Evolutionary conservation across 2,113 vertebrate species (phyloP).

Genomic region (Tylochromis polylepis): DNA sequence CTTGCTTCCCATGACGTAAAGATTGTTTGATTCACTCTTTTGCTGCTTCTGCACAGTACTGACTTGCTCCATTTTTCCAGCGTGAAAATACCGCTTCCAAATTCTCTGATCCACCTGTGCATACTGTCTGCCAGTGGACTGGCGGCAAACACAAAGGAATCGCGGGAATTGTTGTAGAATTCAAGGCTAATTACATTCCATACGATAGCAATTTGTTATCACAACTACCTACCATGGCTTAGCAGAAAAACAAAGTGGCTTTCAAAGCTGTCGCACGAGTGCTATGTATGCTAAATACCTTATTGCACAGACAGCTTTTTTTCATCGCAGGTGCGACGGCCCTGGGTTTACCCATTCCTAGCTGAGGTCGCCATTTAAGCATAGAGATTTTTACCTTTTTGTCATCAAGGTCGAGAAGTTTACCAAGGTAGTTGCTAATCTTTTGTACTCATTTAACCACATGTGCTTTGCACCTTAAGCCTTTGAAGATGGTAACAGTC

Average conservation of each 20-base stretch:
- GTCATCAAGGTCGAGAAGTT: background rate
- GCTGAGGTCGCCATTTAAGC: background rate
- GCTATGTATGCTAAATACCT: fast-evolving
- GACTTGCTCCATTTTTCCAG: background rate
- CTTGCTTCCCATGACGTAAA: background rate
- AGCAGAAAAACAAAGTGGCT: background rate
- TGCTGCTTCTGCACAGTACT: background rate
- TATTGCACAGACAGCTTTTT: background rate
- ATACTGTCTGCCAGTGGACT: fast-evolving
- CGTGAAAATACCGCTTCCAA: too few relatives aligned
- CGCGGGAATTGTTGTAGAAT: background rate
- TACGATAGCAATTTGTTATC: too few relatives aligned
- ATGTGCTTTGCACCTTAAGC: background rate
- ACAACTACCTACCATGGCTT: background rate
- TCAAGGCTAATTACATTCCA: background rate
- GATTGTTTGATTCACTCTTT: background rate
- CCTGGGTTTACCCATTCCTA: background rate
- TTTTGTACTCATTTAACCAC: background rate
- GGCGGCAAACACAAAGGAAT: background rate
- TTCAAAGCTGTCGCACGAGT: background rate
- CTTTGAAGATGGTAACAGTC: background rate
- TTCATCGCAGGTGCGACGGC: background rate
- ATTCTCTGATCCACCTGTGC: background rate
- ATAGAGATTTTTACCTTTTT: background rate
- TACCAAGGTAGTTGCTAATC: background rate